A percentile compares a stretch with the other conserved stretches of the same genome.
Conservation (phyloP, 2,888 invertebrate species). For the Apamea anceps region DNA sequence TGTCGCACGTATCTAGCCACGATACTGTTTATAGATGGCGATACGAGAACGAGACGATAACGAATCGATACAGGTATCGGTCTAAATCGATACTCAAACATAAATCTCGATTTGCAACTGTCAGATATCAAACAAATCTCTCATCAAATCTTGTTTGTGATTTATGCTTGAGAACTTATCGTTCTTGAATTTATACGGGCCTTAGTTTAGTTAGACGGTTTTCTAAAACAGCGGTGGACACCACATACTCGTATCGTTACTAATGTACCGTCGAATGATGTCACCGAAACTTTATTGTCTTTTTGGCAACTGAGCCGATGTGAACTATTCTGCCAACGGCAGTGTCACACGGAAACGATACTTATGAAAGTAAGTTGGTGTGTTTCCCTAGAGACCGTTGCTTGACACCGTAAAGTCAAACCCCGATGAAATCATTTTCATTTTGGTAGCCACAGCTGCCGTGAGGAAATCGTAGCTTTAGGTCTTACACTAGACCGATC, state of each 20-base stretch:
- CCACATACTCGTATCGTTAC: not conserved
- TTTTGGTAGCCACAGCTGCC: too few species aligned
- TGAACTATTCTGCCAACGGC: too few species aligned
- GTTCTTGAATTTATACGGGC: not conserved
- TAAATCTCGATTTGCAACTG: not conserved
- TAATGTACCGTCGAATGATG: not conserved
- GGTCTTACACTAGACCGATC: too few species aligned
- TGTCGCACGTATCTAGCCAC: conserved; percentile 38
- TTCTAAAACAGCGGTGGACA: not conserved
- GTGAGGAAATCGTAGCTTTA: too few species aligned
- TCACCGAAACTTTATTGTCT: too few species aligned
- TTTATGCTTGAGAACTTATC: not conserved
- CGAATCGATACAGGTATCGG: not conserved
- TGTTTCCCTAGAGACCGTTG: too few species aligned
- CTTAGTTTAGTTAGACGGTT: not conserved
- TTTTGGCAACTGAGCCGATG: too few species aligned
- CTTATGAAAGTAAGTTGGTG: too few species aligned
- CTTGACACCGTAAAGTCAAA: too few species aligned
- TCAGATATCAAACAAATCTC: not conserved
- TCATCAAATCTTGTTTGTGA: not conserved
- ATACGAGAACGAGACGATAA: conserved; percentile 36
- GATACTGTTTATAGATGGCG: conserved; percentile 13
- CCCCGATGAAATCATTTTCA: not conserved
- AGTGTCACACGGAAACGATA: too few species aligned
- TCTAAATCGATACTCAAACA: conserved; percentile 1